Evolutionary conservation across 2,797 vertebrate species (phyloP).

Genomic region (Hypotaenidia okinawae): DNA sequence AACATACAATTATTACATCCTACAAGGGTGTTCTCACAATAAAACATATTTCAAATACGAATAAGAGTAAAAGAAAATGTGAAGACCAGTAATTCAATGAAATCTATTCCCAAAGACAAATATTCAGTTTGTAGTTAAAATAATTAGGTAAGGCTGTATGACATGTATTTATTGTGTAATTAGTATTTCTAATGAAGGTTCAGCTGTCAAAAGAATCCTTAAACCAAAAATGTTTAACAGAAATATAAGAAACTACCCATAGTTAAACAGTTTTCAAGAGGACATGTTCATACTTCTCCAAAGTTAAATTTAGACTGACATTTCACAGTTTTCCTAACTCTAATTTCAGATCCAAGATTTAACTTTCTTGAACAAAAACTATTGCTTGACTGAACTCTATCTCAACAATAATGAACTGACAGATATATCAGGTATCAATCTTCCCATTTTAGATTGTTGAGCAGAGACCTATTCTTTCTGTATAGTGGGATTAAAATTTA

Average conservation of each 20-base stretch:
- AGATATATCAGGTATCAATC: constrained; percentile 80
- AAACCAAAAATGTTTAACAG: background rate
- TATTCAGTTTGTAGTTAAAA: background rate
- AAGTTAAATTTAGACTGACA: background rate
- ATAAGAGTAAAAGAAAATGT: background rate
- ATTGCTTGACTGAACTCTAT: constrained; percentile 83
- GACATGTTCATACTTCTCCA: background rate
- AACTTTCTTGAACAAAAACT: constrained; percentile 77
- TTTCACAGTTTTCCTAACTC: background rate
- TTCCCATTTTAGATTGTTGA: background rate
- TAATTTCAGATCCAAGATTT: constrained; percentile 81
- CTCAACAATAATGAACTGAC: constrained; percentile 83
- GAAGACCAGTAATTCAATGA: background rate
- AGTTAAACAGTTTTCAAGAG: background rate
- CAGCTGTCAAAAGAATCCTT: background rate
- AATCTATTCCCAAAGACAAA: background rate
- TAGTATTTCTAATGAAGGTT: background rate
- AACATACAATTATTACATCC: background rate
- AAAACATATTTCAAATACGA: background rate
- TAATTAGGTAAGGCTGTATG: background rate
- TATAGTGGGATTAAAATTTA: background rate
- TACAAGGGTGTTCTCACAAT: background rate
- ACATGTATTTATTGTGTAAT: background rate
- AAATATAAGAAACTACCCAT: background rate
- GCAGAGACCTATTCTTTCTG: background rate